A percentile compares a stretch with the other conserved stretches of the same genome.
Evolutionary conservation across 2,888 invertebrate species (phyloP).

Genomic region (Hedya salicella): DNA sequence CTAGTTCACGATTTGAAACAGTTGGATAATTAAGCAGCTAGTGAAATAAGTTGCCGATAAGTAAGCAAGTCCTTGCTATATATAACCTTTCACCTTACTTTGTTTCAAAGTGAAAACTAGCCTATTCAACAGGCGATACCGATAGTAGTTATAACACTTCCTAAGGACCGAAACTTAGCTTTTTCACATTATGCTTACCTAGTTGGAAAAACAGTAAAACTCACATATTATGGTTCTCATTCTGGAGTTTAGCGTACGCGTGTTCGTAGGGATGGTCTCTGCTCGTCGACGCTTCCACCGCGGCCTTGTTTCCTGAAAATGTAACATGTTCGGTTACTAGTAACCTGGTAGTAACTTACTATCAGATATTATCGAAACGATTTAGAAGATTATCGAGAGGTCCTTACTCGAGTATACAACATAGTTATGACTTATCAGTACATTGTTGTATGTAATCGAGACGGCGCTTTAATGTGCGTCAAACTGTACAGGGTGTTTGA

Average conservation of each 20-base stretch:
- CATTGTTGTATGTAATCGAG: not conserved
- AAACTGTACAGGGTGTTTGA: not conserved
- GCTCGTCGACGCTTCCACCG: constrained; percentile 67
- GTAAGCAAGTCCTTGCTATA: too few relatives aligned
- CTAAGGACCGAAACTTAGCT: not conserved
- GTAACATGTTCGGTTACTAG: too few relatives aligned
- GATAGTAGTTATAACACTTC: not conserved
- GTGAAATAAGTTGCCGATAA: too few relatives aligned
- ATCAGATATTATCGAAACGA: constrained; percentile 32
- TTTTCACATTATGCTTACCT: too few relatives aligned
- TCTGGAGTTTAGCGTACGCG: constrained; percentile 90
- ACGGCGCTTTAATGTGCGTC: constrained; percentile 32
- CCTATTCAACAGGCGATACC: too few relatives aligned
- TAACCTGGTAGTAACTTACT: too few relatives aligned
- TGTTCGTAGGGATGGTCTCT: constrained; percentile 89
- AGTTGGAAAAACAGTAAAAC: constrained; percentile 49
- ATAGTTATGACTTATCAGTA: constrained; percentile 10
- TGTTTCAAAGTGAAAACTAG: too few relatives aligned
- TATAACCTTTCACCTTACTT: too few relatives aligned
- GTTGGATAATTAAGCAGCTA: too few relatives aligned
- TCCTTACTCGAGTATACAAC: constrained; percentile 7
- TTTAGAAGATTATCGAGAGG: constrained; percentile 30
- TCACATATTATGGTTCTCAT: constrained; percentile 75
- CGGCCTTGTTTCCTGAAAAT: constrained; percentile 67
- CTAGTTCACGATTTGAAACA: too few relatives aligned